Evolutionary conservation across 1,140 invertebrate species (phyloP), one percentile per base, ranked within the genome.

Genomic region (Eubasilissa regina): DNA sequence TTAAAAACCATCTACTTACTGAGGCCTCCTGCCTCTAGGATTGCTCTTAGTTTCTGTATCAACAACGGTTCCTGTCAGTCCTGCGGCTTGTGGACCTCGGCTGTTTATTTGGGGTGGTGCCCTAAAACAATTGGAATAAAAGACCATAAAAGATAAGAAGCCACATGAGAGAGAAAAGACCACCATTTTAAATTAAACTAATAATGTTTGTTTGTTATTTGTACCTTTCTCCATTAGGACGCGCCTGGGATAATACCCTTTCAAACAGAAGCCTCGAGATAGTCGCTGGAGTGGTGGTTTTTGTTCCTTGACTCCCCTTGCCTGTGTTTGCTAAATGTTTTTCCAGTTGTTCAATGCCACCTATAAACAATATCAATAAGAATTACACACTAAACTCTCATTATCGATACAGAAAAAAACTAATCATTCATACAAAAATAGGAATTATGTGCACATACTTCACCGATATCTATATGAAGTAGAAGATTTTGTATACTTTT

Each of bases 301-400:
- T 55, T 0, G 70, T 55, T 44, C 70, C 70, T 13, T 43, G 64
- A 79, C 72, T n/a, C 68, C 82, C 0, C 84, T 85, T 85, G 48
- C 84, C 86, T 64, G 92, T 89, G 4, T 91, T 83, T 35, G 91
- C 87, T 35, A 96, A 85, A 75, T 95, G 94, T 84, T 94, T 96
- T 84, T 96, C 94, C 11, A 96, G 85, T 83, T 96, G 93, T 85
- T 95, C 94, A 1, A 96, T 90, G 15, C 94, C 95, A 82, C 89
- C 88, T 89, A 72, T 73, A 78, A 68, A 17, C 15, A 48, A 51
- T 25, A 68, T 19, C n/a, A 51, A 51, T 51, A 51, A 3, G n/a
- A 51, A 8, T 51, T 13, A 13, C 11, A 51, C 8, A n/a, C n/a
- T n/a, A n/a, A n/a, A n/a, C n/a, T n/a, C n/a, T n/a, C n/a, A n/a